Conservation (phyloP, 2,113 vertebrate genomes). For the Dipodomys stephensi region DNA sequence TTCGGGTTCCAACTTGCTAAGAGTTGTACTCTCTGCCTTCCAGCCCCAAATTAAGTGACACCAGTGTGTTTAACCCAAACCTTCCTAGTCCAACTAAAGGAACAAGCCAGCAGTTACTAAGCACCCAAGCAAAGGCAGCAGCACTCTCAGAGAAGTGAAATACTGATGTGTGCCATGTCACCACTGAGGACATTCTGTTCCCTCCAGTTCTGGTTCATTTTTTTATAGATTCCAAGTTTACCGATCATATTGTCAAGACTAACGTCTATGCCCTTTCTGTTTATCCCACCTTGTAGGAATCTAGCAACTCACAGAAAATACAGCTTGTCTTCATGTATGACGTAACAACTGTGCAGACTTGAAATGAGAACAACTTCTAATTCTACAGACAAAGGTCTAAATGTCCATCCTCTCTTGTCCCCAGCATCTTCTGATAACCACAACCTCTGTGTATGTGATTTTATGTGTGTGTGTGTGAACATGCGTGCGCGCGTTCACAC, state of each 20-base stretch:
- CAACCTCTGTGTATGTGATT: neutral
- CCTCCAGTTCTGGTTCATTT: neutral
- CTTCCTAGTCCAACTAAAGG: constrained; percentile 38
- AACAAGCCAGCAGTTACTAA: neutral
- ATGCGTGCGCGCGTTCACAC: too few relatives aligned
- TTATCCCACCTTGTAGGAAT: neutral
- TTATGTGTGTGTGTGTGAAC: too few relatives aligned
- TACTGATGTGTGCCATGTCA: neutral
- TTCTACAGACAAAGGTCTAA: neutral
- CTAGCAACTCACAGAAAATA: neutral
- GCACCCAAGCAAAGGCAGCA: neutral
- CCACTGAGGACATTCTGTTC: neutral
- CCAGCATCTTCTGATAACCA: neutral
- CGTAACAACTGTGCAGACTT: neutral
- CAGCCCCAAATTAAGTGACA: neutral
- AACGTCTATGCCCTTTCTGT: neutral
- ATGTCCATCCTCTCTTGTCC: neutral
- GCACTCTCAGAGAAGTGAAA: neutral
- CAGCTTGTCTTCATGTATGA: neutral
- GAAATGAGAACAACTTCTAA: neutral
- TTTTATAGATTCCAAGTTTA: constrained; percentile 32
- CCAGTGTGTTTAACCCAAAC: neutral
- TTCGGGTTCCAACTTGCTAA: constrained; percentile 19
- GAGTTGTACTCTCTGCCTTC: neutral
- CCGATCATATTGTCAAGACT: neutral